Conservation (phyloP, 2,797 vertebrate species). For the Hirundo rustica region DNA sequence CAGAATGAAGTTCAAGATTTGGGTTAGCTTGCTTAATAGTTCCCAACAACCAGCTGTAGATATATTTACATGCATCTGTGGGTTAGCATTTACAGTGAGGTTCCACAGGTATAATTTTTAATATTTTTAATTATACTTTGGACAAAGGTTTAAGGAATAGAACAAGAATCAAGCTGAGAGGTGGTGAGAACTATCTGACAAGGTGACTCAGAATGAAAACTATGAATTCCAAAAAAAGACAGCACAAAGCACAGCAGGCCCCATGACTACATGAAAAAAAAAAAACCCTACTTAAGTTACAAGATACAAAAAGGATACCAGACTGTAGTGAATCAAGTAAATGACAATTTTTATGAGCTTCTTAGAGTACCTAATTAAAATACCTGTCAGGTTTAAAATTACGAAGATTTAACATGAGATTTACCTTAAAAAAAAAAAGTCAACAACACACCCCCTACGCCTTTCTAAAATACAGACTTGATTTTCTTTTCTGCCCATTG, state of each 20-base stretch:
- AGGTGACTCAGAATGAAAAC: background rate
- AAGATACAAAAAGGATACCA: background rate
- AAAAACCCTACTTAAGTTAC: background rate
- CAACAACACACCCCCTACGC: background rate
- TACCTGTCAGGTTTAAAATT: background rate
- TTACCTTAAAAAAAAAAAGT: background rate
- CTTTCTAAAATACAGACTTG: background rate
- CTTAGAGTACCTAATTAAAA: background rate
- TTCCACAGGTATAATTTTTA: background rate
- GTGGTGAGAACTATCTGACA: background rate
- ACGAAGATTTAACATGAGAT: background rate
- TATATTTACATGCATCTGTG: background rate
- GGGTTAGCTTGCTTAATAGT: background rate
- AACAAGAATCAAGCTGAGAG: background rate
- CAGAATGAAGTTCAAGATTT: background rate
- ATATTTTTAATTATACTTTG: background rate
- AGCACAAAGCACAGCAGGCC: background rate
- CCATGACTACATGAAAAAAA: accelerated
- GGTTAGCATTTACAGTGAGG: background rate
- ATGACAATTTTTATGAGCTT: background rate
- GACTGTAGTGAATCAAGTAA: background rate
- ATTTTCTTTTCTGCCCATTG: background rate
- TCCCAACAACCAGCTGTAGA: background rate
- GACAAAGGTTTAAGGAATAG: background rate
- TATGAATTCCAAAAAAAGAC: background rate